Evolutionary conservation across 2,797 vertebrate genomes (phyloP), one percentile per base, ranked within the genome.

Genomic region (Enteromius fasciolatus): DNA sequence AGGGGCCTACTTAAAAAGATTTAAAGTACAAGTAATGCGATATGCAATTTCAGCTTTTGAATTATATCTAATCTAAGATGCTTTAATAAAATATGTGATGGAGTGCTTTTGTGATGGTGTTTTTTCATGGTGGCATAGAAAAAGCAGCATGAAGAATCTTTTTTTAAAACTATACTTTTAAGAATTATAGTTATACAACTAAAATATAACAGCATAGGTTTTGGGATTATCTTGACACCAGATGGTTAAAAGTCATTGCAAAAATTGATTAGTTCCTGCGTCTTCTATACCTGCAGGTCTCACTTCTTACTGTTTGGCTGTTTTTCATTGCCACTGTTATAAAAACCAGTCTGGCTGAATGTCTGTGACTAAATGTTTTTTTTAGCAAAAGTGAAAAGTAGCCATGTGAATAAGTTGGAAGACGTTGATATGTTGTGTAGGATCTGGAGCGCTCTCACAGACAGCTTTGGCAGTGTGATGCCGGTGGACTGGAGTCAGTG

Each of bases 381-480:
- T 61, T 28, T 0, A 7, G 23, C 23, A 28, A 28, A 57, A 23
- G 54, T 57, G 1, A 54, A 54, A 10, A 61, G 5, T 15, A 14
- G 23, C 11, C 57, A 14, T 5, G 23, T 59, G 23, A 61, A 15
- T 6, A 28, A 61, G 25, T 14, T n/a, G n/a, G 23, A 28, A 28
- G 5, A 15, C 2, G 1, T 28, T 61, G 14, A 28, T 28, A 7
- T 25, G 5, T 23, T 57, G 52, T 61, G 23, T 86, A 99, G 98
- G 89, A 96, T 99, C 89, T 99, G 98, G 98, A 97, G 95, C 75
- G 92, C 96, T 81, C 90, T 99, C 86, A 97, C 95, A 25, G 92
- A 94, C 83, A 98, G 95, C 91, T 98, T 95, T 5, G 96, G 96
- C n/a, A 94, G 93, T 0, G 96, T 96, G 76, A 96, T 96, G 96